Conservation (phyloP, 2,113 vertebrate genomes). For the Sterna hirundo region DNA sequence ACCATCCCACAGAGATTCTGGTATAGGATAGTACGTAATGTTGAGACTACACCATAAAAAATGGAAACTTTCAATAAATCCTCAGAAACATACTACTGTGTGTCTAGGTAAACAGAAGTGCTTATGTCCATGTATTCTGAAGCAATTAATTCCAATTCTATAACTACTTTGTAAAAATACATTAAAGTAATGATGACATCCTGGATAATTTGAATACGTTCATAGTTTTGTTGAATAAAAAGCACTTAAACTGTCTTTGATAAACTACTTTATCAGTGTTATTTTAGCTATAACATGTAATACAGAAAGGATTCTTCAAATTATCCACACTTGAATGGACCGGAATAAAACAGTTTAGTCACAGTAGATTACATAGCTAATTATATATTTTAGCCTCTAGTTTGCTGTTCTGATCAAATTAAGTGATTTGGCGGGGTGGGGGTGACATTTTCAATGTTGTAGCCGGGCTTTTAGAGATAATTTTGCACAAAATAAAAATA, state of each 20-base stretch:
- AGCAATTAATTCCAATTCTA: neutral
- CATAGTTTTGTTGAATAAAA: neutral
- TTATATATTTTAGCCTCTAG: neutral
- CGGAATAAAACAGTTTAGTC: conserved; percentile 33
- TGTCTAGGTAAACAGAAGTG: neutral
- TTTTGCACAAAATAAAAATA: neutral
- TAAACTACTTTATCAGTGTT: conserved; percentile 1
- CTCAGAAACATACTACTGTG: neutral
- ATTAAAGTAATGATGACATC: neutral
- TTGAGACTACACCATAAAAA: neutral
- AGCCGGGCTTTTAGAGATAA: neutral
- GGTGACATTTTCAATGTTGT: neutral
- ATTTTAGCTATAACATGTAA: conserved; percentile 2
- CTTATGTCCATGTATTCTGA: neutral
- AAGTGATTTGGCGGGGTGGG: neutral
- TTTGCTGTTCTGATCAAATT: conserved; percentile 32
- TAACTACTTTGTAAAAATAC: neutral
- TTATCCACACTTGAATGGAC: conserved; percentile 17
- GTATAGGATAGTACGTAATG: neutral
- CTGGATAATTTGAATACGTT: neutral
- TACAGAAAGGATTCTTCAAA: conserved; percentile 5
- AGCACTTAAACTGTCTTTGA: neutral
- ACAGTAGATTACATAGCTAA: conserved; percentile 13
- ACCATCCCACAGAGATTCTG: neutral
- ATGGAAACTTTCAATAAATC: neutral